phyloP scores from a whole-genome alignment of 2,113 vertebrate species.

The Cyprinus carpio region DNA sequence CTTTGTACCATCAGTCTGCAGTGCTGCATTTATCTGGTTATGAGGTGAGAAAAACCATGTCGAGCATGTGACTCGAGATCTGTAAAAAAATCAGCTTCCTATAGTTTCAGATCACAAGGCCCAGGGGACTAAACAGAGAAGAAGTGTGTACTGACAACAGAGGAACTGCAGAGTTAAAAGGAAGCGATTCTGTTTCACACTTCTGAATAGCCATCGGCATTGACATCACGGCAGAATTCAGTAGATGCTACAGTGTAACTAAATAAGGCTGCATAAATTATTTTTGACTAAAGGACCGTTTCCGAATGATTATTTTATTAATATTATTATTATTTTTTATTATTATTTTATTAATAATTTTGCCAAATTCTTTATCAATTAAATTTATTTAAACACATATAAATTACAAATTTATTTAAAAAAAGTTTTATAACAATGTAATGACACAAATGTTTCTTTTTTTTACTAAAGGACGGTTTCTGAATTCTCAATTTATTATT shows the following conservation, averaged over 20 bases:
- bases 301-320: too few species aligned
- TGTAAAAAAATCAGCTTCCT: conserved; percentile 42
- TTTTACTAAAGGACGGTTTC: neutral
- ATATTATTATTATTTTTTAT: too few species aligned
- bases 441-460: neutral
- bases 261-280: neutral
- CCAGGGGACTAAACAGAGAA: conserved; percentile 48
- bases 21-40: conserved; percentile 62
- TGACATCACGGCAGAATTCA: neutral
- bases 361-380: too few species aligned
- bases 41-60: conserved; percentile 59
- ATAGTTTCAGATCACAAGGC: conserved; percentile 50
- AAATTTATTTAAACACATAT: too few species aligned
- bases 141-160: conserved; percentile 46
- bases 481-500: too few species aligned
- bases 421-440: too few species aligned
- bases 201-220: neutral
- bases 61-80: conserved; percentile 66
- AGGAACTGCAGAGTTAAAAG: conserved; percentile 6
- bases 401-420: too few species aligned
- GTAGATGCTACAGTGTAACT: neutral
- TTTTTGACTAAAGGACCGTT: neutral
- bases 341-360: too few species aligned
- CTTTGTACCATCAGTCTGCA: conserved; percentile 58
- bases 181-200: neutral